Percentiles rank a stretch among this genome's conserved stretches.
Evolutionary conservation across 1,140 invertebrate genomes (phyloP).

Genomic region (Matsumurasca onukii): DNA sequence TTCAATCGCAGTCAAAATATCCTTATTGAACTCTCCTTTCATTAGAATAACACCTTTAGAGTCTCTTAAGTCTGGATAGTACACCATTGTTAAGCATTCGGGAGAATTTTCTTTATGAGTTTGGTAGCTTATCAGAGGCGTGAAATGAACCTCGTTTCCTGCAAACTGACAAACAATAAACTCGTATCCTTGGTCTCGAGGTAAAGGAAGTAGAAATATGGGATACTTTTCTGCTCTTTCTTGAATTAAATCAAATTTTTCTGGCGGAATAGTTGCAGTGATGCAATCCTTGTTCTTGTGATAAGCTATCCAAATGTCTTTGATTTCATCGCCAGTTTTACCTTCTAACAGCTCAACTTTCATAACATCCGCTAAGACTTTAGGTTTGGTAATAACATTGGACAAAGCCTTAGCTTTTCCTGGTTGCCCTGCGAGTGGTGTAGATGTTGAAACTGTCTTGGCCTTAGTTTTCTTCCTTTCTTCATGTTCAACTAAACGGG

Average conservation of each 20-base stretch:
- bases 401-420: slow-evolving; percentile 24
- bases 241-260: slow-evolving; percentile 60
- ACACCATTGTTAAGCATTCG: slow-evolving; percentile 79
- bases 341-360: slow-evolving; percentile 75
- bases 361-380: slow-evolving; percentile 68
- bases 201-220: slow-evolving; percentile 80
- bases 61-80: slow-evolving; percentile 77
- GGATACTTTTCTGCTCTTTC: slow-evolving; percentile 59
- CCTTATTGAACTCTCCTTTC: slow-evolving; percentile 85
- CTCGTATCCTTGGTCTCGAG: slow-evolving; percentile 82
- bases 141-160: slow-evolving; percentile 79
- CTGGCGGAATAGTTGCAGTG: slow-evolving; percentile 64
- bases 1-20: slow-evolving; percentile 72
- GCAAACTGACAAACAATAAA: slow-evolving; percentile 81
- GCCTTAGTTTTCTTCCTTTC: slow-evolving; percentile 51
- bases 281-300: slow-evolving; percentile 75
- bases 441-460: slow-evolving; percentile 11
- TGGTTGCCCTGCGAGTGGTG: slow-evolving; percentile 37
- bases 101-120: slow-evolving; percentile 89
- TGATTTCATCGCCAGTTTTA: slow-evolving; percentile 72
- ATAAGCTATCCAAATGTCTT: slow-evolving; percentile 77
- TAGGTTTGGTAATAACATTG: slow-evolving; percentile 34
- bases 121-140: slow-evolving; percentile 84
- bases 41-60: slow-evolving; percentile 81
- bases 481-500: slow-evolving; percentile 60